phyloP scores from a whole-genome alignment of 2,888 invertebrate species.

The Cremastinae sp. region DNA sequence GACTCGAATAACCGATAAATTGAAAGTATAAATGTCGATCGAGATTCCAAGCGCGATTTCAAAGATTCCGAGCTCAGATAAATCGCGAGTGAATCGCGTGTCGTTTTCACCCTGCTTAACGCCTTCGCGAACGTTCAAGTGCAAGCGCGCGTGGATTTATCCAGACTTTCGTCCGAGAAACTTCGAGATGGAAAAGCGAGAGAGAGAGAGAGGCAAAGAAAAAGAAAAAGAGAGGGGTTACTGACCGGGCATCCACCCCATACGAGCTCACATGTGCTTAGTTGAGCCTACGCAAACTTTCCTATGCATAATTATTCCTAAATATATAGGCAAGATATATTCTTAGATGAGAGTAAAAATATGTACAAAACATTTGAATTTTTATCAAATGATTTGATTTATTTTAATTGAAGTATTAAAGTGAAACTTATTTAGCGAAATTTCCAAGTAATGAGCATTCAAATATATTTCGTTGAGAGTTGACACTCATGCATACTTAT shows the following conservation, averaged over 20 bases:
- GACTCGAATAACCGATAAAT: no score
- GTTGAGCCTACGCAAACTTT: slow-evolving; percentile 49
- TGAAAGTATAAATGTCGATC: no score
- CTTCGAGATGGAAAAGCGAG: slow-evolving; percentile 7
- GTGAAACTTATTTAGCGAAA: no score
- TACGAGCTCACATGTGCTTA: slow-evolving; percentile 71
- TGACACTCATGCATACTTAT: no score
- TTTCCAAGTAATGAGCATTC: no score
- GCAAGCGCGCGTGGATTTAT: slow-evolving; percentile 24
- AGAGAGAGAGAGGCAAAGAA: not conserved
- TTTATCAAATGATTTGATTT: no score
- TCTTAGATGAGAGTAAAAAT: not conserved
- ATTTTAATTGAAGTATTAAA: no score
- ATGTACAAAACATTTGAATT: no score
- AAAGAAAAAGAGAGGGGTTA: slow-evolving; percentile 68
- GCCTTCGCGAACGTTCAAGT: slow-evolving; percentile 4
- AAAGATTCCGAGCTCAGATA: not conserved
- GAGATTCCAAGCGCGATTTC: not conserved
- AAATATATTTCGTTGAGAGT: no score
- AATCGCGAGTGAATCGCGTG: slow-evolving; percentile 7
- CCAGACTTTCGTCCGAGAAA: slow-evolving; percentile 26
- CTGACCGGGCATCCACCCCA: slow-evolving; percentile 77
- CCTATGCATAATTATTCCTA: slow-evolving; percentile 36
- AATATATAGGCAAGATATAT: not conserved
- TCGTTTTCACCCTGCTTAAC: slow-evolving; percentile 26